Conservation (phyloP, 2,888 invertebrate species). For the Epinotia nisella region DNA sequence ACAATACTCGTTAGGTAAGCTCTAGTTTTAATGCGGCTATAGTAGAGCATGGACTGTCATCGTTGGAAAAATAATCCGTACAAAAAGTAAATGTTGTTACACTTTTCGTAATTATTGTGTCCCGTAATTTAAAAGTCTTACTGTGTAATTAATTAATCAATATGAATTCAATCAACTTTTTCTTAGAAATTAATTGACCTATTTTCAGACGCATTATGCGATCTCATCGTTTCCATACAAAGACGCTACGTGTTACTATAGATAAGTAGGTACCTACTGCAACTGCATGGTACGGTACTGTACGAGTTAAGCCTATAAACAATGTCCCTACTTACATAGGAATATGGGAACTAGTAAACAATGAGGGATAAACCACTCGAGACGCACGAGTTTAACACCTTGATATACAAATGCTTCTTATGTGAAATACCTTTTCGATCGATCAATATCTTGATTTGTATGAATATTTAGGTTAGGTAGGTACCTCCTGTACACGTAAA, state of each 20-base stretch:
- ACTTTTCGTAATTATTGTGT: not conserved
- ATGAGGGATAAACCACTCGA: conserved; percentile 34
- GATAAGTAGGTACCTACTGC: not conserved
- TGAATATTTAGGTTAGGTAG: too few relatives aligned
- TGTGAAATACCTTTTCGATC: not conserved
- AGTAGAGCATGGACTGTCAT: too few relatives aligned
- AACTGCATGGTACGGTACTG: conserved; percentile 10
- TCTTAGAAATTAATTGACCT: conserved; percentile 13
- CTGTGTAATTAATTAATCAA: conserved; percentile 4
- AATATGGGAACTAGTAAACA: conserved; percentile 39
- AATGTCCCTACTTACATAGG: conserved; percentile 38
- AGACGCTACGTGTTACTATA: not conserved
- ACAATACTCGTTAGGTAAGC: too few relatives aligned
- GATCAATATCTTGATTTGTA: too few relatives aligned
- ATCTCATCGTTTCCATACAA: conserved; percentile 18
- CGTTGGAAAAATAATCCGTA: too few relatives aligned
- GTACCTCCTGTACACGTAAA: too few relatives aligned
- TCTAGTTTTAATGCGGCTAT: too few relatives aligned
- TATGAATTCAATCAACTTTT: conserved; percentile 11
- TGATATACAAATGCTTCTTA: not conserved
- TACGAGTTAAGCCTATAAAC: conserved; percentile 18
- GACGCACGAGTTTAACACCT: conserved; percentile 13
- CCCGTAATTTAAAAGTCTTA: not conserved
- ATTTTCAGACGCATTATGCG: conserved; percentile 11
- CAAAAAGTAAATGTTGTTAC: not conserved